Evolutionary conservation across 2,888 invertebrate species (phyloP).

Genomic region (Trichogramma evanescens): DNA sequence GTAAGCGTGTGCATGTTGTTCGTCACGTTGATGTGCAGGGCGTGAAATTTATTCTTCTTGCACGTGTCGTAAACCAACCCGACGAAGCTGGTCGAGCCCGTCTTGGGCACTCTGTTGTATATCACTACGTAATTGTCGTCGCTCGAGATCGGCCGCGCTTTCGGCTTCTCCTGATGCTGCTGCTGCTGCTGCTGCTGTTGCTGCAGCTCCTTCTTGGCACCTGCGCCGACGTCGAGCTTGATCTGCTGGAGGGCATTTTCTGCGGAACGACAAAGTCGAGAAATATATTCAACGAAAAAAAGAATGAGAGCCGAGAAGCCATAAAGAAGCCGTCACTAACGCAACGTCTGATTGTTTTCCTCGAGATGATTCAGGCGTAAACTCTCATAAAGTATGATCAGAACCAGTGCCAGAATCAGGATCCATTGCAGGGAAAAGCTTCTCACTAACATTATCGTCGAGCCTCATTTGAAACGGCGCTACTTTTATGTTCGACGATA

Average conservation of each 20-base stretch:
- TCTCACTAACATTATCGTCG: slow-evolving; percentile 37
- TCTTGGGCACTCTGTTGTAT: slow-evolving; percentile 95
- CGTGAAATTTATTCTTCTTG: slow-evolving; percentile 70
- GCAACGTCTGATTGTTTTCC: slow-evolving; percentile 41
- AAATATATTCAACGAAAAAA: background rate
- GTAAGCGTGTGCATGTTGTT: slow-evolving; percentile 94
- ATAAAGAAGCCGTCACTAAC: slow-evolving; percentile 32
- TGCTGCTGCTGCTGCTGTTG: slow-evolving; percentile 2
- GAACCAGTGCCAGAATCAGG: slow-evolving; percentile 34
- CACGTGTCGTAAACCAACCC: slow-evolving; percentile 85
- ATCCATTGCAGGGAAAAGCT: slow-evolving; percentile 40
- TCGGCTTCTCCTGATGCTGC: background rate
- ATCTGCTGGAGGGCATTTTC: slow-evolving; percentile 35
- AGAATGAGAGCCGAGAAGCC: background rate
- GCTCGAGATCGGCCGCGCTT: slow-evolving; percentile 21
- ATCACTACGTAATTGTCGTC: slow-evolving; percentile 70
- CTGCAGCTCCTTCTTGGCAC: background rate
- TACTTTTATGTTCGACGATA: too few relatives aligned
- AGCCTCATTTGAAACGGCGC: slow-evolving; percentile 16
- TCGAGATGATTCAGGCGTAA: slow-evolving; percentile 42
- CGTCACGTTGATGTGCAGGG: slow-evolving; percentile 91
- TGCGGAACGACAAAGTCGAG: slow-evolving; percentile 5
- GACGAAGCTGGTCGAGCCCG: slow-evolving; percentile 93
- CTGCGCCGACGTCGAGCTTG: slow-evolving; percentile 32
- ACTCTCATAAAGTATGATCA: slow-evolving; percentile 44